These are phyloP conservation scores for Epinotia ramella DNA, from an alignment of 2,888 invertebrate genomes.

Conservation along the genomic window DNA sequence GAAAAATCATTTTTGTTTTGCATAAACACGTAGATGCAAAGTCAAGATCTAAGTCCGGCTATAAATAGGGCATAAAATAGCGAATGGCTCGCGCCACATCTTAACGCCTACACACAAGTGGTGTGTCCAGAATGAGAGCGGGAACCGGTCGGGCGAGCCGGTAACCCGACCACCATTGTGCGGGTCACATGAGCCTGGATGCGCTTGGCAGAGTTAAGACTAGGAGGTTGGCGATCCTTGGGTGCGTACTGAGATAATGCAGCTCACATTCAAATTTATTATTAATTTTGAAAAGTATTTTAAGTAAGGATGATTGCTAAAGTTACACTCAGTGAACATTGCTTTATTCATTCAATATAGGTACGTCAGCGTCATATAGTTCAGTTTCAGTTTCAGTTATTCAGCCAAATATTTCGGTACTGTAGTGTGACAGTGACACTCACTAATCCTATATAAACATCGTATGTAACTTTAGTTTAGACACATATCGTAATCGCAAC, in stretches of 20 bases:
- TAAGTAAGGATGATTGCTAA: neutral
- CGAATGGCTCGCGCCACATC: conserved; percentile 35
- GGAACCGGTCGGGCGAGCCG: conserved; percentile 67
- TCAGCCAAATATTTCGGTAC: too few relatives aligned
- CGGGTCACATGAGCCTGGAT: conserved; percentile 49
- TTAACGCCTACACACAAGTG: conserved; percentile 46
- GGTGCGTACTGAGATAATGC: neutral
- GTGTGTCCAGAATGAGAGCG: conserved; percentile 53
- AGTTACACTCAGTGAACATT: too few relatives aligned
- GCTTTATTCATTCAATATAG: too few relatives aligned
- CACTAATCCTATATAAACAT: too few relatives aligned
- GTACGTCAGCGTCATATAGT: too few relatives aligned
- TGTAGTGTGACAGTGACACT: too few relatives aligned
- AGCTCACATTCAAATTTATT: neutral
- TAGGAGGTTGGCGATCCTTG: conserved; percentile 22
- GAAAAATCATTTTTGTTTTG: neutral
- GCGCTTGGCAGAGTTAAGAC: conserved; percentile 25
- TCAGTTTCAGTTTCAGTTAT: too few relatives aligned
- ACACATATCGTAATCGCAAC: too few relatives aligned
- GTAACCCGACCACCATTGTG: conserved; percentile 76
- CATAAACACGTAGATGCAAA: conserved; percentile 10
- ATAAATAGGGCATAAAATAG: conserved; percentile 35
- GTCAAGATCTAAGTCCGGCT: conserved; percentile 16
- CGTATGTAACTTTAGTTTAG: too few relatives aligned
- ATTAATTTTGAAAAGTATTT: neutral